Percentiles rank a stretch among this genome's conserved stretches.
These are phyloP conservation scores for Athene noctua DNA, from an alignment of 2,113 vertebrate species.

Conservation along the genomic window DNA sequence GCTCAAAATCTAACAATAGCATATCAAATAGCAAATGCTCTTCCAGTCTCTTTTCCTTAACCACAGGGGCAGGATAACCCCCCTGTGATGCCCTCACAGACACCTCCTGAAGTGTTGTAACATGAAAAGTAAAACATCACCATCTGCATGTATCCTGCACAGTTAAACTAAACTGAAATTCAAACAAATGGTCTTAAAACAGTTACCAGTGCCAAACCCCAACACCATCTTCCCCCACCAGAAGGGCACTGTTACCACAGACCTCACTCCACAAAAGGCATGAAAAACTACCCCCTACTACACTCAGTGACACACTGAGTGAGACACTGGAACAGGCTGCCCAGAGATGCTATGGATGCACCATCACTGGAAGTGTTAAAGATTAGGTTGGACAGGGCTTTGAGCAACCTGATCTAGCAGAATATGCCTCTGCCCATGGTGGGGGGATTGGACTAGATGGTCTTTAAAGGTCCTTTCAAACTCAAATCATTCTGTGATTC, in stretches of 20 bases:
- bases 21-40: not conserved
- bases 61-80: not conserved
- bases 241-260: not conserved
- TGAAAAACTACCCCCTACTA: not conserved
- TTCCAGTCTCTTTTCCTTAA: not conserved
- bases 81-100: not conserved
- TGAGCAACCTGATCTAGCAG: not conserved
- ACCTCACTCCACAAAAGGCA: not conserved
- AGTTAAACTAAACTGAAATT: not conserved
- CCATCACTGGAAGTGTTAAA: not conserved
- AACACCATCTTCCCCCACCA: not conserved
- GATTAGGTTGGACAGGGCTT: not conserved
- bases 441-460: not conserved
- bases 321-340: rapidly evolving
- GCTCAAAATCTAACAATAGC: not conserved
- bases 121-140: not conserved
- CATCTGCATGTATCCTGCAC: not conserved
- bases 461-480: not conserved
- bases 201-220: not conserved
- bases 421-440: not conserved
- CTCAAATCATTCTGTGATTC: not conserved
- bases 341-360: not conserved
- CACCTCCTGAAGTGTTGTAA: not conserved
- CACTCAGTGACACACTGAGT: rapidly evolving
- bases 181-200: not conserved